phyloP scores from a whole-genome alignment of 2,113 vertebrate genomes.

The Callocephalon fimbriatum region DNA sequence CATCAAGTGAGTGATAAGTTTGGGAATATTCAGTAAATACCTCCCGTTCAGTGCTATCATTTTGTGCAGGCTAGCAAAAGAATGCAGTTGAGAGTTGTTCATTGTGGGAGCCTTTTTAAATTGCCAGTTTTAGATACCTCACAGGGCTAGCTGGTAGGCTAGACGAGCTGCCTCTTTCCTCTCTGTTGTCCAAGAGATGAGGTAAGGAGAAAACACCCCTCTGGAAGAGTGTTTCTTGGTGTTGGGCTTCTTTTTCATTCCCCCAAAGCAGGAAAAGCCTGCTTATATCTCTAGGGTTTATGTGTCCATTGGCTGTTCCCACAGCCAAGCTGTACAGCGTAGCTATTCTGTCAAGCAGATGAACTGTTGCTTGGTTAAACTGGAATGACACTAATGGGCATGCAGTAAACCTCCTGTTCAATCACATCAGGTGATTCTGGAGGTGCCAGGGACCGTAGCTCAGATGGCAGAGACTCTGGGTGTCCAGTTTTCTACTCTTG shows the following conservation, averaged over 20 bases:
- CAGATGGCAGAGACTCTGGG: background rate
- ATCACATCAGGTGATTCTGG: background rate
- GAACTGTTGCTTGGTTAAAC: background rate
- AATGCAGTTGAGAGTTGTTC: background rate
- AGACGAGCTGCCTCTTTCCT: background rate
- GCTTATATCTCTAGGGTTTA: background rate
- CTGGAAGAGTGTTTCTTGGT: background rate
- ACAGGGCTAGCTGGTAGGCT: background rate
- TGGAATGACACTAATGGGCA: background rate
- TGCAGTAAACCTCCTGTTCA: background rate
- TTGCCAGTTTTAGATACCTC: background rate
- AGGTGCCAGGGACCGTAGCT: background rate
- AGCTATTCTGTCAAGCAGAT: background rate
- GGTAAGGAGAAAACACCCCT: background rate
- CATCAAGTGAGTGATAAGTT: slow-evolving; percentile 76
- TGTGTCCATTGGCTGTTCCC: background rate
- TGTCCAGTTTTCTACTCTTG: background rate
- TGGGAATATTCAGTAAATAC: background rate
- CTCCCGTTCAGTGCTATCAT: background rate
- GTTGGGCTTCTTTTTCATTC: background rate
- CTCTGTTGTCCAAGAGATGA: background rate
- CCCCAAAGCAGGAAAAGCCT: accelerated
- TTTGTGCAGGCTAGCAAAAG: background rate
- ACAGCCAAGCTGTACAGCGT: background rate
- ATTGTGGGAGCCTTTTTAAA: background rate